Base-by-base conservation (phyloP, 2,888 invertebrate genomes). In the Sphaeridia pumilis region DNA sequence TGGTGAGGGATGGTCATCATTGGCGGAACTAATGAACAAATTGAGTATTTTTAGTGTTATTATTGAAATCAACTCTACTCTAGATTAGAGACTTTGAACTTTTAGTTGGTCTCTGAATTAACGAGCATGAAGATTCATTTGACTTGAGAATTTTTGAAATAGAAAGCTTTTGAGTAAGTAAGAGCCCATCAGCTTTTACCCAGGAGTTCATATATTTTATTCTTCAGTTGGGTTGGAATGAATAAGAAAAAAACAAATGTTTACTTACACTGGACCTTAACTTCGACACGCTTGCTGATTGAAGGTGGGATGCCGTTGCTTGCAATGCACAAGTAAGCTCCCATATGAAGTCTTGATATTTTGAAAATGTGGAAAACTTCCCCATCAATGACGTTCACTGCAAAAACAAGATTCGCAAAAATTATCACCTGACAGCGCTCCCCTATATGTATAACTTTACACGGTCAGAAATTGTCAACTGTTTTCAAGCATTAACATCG, bases 1-100 rank as follows among this genome's bases (percentile, higher is more conserved):
- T 90, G 90, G 74, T 89, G 89, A 48, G 89, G 87, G 69, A 92
- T 90, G 64, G 88, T 87, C 69, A 92, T 76, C 89, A 90, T 89
- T 56, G 90, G 90, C 31, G 89, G 89, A 78, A 92, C 90, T 90
- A 74, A 46, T n/a, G n/a, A n/a, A n/a, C n/a, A n/a, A n/a, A 31
- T 7, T 31, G 14, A 31, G 14, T 31, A 14, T 31, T 31, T 10
- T 31, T 31, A 10, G 7, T 10, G 7, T 31, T 31, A 31, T 31
- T 31, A 10, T 31, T 31, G 7, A 10, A 31, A 31, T 31, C 31
- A 31, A 31, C n/a, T n/a, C n/a, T n/a, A 31, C 14, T 31, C 10
- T 31, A 31, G 10, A 31, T 31, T 31, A 10, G 14, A 31, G 14
- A 31, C 7, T 31, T 31, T 10, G 14, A 31, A 31, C 7, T 31